These are phyloP conservation scores for Sebastes elongatus DNA, from an alignment of 2,797 vertebrate genomes.

Conservation along the genomic window DNA sequence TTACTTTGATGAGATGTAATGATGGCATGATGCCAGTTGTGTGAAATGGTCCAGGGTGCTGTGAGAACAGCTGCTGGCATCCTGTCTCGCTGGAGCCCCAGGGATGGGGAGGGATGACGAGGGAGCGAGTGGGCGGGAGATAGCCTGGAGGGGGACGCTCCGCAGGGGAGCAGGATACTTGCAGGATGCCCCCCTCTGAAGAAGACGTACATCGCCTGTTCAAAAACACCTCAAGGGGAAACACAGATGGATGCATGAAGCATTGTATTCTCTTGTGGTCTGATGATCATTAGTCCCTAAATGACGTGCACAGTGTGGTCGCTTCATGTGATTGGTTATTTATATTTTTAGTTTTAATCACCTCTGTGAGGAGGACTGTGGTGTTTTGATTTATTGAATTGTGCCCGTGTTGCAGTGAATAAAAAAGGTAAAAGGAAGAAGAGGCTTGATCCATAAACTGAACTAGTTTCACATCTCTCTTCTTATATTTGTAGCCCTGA, in stretches of 20 bases:
- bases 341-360: constrained; percentile 27
- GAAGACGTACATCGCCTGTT: constrained; percentile 39
- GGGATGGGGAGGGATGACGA: constrained; percentile 48
- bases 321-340: constrained; percentile 36
- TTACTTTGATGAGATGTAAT: constrained; percentile 68
- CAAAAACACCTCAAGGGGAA: constrained; percentile 63
- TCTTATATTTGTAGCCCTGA: constrained; percentile 37
- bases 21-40: constrained; percentile 70
- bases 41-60: constrained; percentile 63
- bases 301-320: constrained; percentile 41
- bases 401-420: constrained; percentile 1
- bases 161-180: constrained; percentile 64
- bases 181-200: constrained; percentile 63
- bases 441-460: constrained; percentile 28
- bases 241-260: constrained; percentile 66
- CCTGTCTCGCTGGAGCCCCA: constrained; percentile 64
- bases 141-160: constrained; percentile 70
- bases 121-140: constrained; percentile 56
- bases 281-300: constrained; percentile 63
- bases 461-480: constrained; percentile 49
- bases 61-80: constrained; percentile 73
- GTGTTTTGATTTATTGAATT: constrained; percentile 18
- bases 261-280: constrained; percentile 40
- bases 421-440: constrained; percentile 18
- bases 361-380: not conserved